Evolutionary conservation across 2,888 invertebrate genomes (phyloP), one percentile per base, ranked within the genome.

Genomic region (Taenaris catops): DNA sequence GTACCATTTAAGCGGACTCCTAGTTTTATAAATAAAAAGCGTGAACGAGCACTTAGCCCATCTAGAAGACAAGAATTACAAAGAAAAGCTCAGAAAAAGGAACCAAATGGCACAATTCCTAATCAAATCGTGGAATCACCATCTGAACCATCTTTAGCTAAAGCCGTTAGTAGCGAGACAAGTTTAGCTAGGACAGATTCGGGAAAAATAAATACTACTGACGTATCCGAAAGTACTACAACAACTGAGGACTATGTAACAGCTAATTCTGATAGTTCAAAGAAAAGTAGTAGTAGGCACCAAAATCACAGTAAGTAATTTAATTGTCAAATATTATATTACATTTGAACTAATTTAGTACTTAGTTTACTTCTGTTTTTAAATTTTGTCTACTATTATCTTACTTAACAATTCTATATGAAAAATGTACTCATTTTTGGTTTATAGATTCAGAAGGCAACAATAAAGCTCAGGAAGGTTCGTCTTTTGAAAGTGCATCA

Each of bases 211-310:
- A 92, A 92, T 48, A 93, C 92, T 23, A 90, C 90, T 17, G 95
- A 96, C 63, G 88, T 94, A 31, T 95, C 95, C n/a, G 96, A 96
- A 81, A 95, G 95, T 57, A 96, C 96, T 41, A 93, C 93, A 20
- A 92, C 92, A 8, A 93, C 93, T 25, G 95, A 96, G 71, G 96
- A 96, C 74, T 96, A 96, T 70, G 92, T 94, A 48, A 96, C 96
- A 53, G 96, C 96, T 64, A 96, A 92, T 70, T 90, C 92, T 34
- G 92, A 93, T 61, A 93, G 91, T 58, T 93, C 92, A 8, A 90
- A 91, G 59, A 89, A 88, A 68, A 90, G 90, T 58, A 88, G 83
- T 46, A 61, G 75, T 52, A 86, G 73, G 54, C 73, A 73, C 55
- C 75, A 72, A 49, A 79, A 70, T 49, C 75, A 80, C 46, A 71